phyloP scores from a whole-genome alignment of 2,113 vertebrate genomes.

The Mellivora capensis region DNA sequence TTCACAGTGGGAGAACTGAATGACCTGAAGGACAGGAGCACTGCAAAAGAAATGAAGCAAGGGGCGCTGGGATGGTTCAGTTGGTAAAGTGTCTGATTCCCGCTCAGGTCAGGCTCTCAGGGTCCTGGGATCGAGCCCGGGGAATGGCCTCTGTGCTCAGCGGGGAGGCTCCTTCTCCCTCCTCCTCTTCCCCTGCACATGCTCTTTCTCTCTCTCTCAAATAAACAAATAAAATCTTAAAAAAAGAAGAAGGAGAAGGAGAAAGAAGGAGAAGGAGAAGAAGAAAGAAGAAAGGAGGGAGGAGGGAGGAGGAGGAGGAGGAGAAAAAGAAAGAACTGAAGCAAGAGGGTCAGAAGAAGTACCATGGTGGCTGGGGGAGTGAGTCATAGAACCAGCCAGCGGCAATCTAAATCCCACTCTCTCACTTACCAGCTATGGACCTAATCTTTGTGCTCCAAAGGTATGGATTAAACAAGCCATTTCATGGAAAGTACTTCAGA shows the following conservation, averaged over 20 bases:
- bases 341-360: neutral
- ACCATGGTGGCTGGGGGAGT: neutral
- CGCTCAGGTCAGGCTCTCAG: neutral
- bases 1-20: neutral
- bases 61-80: neutral
- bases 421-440: neutral
- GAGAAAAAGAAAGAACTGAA: neutral
- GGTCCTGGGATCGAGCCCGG: neutral
- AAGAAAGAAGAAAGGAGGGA: neutral
- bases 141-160: neutral
- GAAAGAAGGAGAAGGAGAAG: neutral
- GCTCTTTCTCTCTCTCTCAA: neutral
- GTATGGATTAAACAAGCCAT: neutral
- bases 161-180: neutral
- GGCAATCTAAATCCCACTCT: neutral
- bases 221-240: neutral
- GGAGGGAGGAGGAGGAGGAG: too few species aligned
- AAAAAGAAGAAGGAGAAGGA: neutral
- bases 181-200: neutral
- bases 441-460: neutral
- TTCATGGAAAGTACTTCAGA: neutral
- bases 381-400: neutral
- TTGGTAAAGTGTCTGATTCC: neutral
- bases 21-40: neutral
- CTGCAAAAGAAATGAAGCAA: neutral